Base-by-base conservation (phyloP, 2,797 vertebrate species). In the Phoeniculus purpureus region DNA sequence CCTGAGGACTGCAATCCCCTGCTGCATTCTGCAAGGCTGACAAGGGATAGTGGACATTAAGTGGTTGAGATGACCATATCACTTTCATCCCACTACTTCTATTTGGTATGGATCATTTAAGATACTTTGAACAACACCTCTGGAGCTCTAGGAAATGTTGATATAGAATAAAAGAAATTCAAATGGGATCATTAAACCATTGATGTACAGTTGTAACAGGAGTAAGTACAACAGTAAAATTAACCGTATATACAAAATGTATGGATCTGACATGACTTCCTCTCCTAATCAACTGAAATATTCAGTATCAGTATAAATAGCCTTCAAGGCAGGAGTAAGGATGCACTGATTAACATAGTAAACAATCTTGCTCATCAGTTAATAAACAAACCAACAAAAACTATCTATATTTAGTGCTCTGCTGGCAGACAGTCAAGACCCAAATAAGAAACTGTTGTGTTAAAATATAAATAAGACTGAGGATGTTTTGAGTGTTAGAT, bases 251-350 rank as follows among this genome's bases (percentile, higher is more conserved):
- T 90, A 27, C 27, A 93, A 92, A 94, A 95, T 94, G 92, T 97
- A 92, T 93, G 73, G 85, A 71, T 71, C 47, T 68, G 65, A 32
- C 29, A 91, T 79, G 74, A 72, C 50, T 94, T 61, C 26, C 94
- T 60, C 26, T 95, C 94, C 31, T 67, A 97, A 87, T 96, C 93
- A 96, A 65, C 60, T 90, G 66, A 95, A 90, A 97, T 96, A 95
- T 83, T 96, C 87, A 87, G 16, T 47, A 50, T 71, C 67, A 54
- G 29, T 96, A 92, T 88, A 93, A 96, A 96, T 84, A 91, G 73
- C 68, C 70, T 96, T 96, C 85, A 95, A 82, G 65, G 81, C 45
- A 95, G 40, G 79, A 93, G 71, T 74, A 87, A 91, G 32, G 54
- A 91, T 86, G 37, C 22, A 31, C 79, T 94, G 92, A 96, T 96